Evolutionary conservation across 2,888 invertebrate species (phyloP), one percentile per base, ranked within the genome.

Genomic region (Achlya flavicornis): DNA sequence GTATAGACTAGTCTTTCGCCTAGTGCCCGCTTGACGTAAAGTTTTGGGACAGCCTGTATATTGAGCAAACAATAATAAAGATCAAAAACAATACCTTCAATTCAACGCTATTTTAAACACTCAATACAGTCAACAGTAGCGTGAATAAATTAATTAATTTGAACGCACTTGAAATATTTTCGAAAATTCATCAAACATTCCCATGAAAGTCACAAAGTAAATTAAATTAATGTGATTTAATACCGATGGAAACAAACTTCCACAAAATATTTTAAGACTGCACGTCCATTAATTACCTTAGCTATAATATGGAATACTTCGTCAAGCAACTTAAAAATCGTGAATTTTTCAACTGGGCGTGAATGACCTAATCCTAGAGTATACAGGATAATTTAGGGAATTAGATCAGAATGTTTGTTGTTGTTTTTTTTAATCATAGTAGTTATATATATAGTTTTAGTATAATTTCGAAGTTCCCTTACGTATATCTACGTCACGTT

Each of bases 201-300:
- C 68, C 71, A 71, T 73, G 69, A 63, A 73, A 78, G 66, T 77
- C 69, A 58, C 66, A 61, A 70, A 69, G 66, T 73, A 70, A 75
- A 75, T 74, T 70, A 72, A 77, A 79, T 81, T 78, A 72, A 73
- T 70, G 72, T 67, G 72, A 79, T 78, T 78, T 71, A 69, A 69
- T 73, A 66, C 67, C 69, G 69, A 70, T 71, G 72, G 71, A 63
- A 67, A 65, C 64, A 62, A 65, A 70, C 64, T 75, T 64, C 19
- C 58, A 63, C 64, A 66, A 66, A 53, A n/a, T 19, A 53, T 53
- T 68, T 64, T 61, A 62, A 64, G 35, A 43, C 59, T 46, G 35
- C 46, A 14, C 57, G 58, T 58, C 16, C 53, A 58, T 58, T 58
- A 33, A 41, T 12, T 41, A 41, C n/a, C n/a, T n/a, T n/a, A 41